A percentile compares a stretch with the other conserved stretches of the same genome.
Conservation (phyloP, 2,888 invertebrate species). For the Epsilonema sp. region DNA sequence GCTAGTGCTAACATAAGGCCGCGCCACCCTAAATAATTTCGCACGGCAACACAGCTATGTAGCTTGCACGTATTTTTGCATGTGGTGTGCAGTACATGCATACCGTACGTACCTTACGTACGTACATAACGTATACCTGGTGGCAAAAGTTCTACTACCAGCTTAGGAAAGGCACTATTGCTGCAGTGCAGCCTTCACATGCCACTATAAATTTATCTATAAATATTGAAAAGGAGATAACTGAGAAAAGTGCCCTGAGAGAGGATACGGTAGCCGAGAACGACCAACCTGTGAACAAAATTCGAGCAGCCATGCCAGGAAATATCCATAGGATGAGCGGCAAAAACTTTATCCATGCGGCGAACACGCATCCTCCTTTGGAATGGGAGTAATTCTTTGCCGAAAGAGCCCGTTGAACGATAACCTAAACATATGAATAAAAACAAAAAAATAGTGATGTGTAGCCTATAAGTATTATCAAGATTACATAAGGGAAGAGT, state of each 20-base stretch:
- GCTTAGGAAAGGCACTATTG: slow-evolving; percentile 38
- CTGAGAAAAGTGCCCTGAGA: too few relatives aligned
- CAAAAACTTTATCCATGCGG: slow-evolving; percentile 34
- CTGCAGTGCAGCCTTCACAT: too few relatives aligned
- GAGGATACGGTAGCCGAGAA: too few relatives aligned
- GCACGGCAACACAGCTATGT: too few relatives aligned
- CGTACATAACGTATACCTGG: slow-evolving; percentile 37
- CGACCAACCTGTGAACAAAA: slow-evolving; percentile 32
- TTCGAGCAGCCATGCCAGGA: slow-evolving; percentile 37
- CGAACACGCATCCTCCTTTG: slow-evolving; percentile 36
- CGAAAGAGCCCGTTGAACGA: slow-evolving; percentile 35
- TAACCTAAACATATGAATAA: slow-evolving; percentile 29
- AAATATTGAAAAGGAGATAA: too few relatives aligned
- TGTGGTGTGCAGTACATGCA: too few relatives aligned
- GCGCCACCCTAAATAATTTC: slow-evolving; percentile 24
- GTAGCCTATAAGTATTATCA: too few relatives aligned
- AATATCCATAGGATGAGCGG: slow-evolving; percentile 36
- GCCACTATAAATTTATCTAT: too few relatives aligned
- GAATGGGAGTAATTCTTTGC: slow-evolving; percentile 36
- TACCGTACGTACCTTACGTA: slow-evolving; percentile 37
- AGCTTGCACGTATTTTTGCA: too few relatives aligned
- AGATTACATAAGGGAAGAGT: too few relatives aligned
- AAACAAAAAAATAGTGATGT: too few relatives aligned
- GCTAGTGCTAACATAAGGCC: slow-evolving; percentile 35
- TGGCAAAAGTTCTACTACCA: slow-evolving; percentile 37